phyloP scores from a whole-genome alignment of 2,113 vertebrate species.

The Epinephelus cyanopodus region DNA sequence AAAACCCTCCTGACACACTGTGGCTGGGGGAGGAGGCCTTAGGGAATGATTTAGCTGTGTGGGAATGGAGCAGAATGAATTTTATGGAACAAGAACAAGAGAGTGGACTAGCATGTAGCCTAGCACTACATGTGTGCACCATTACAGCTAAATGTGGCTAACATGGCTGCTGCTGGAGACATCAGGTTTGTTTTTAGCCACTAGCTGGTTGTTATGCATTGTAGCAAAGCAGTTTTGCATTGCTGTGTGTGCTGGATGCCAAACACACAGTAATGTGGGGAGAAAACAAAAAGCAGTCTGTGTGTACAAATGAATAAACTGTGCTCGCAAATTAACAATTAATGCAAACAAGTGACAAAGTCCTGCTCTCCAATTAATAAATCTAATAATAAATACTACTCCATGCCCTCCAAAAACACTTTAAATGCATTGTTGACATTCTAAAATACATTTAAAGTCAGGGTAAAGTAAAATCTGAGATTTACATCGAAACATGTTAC shows the following conservation, averaged over 20 bases:
- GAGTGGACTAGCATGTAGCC: not conserved
- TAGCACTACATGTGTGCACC: not conserved
- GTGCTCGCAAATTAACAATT: not conserved
- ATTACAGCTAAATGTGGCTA: not conserved
- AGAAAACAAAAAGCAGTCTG: too few relatives aligned
- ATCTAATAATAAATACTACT: not conserved
- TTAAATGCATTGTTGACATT: not conserved
- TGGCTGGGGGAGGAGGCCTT: constrained; percentile 91
- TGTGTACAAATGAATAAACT: not conserved
- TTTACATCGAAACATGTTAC: too few relatives aligned
- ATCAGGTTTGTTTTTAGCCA: not conserved
- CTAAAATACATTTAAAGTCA: not conserved
- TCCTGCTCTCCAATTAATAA: not conserved
- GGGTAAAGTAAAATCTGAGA: too few relatives aligned
- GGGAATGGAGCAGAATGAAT: constrained; percentile 27
- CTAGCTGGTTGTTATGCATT: not conserved
- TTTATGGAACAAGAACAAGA: not conserved
- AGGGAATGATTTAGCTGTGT: constrained; percentile 90
- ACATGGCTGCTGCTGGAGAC: not conserved
- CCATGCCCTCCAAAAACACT: too few relatives aligned
- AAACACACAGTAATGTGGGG: not conserved
- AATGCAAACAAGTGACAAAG: not conserved
- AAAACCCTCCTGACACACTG: constrained; percentile 88
- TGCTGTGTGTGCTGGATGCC: not conserved
- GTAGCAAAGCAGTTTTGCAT: not conserved